Evolutionary conservation across 1,140 invertebrate genomes (phyloP), one percentile per base, ranked within the genome.

Genomic region (Bombus fervidus): DNA sequence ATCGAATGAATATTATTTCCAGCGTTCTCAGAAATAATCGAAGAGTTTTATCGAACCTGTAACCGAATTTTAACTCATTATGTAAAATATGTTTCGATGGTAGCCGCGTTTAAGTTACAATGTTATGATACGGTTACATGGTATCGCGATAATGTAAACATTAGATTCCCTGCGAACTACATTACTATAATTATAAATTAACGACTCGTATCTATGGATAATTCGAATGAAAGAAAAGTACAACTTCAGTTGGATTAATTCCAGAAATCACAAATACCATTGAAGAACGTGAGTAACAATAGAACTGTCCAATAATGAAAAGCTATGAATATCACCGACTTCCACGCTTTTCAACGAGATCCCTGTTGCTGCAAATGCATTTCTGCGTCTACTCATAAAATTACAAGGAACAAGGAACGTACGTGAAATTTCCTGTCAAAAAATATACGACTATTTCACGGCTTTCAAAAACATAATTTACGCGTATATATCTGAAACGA

Each of bases 161-260:
- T 41, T 3, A 9, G 18, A 53, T 28, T 9, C 2, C 15, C 4
- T 25, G 1, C 1, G 5, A 68, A 57, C 34, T 59, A 22, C 1
- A 53, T 87, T 83, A 59, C 41, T 47, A 12, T 34, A 39, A 62
- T 64, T 43, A 34, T 41, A 22, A 3, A 69, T 57, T n/a, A 71
- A 28, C 41, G 34, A 37, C 10, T 0, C 22, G 69, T 10, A 53
- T 41, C 47, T 71, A 59, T 83, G 47, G 69, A 80, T 83, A 66
- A 71, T 72, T 76, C 57, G 69, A 10, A 74, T 12, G 77, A 83
- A 62, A 57, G 79, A 69, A 79, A 86, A 79, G 31, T 72, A 62
- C 57, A 82, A 86, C 59, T 68, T 28, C 62, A 37, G 80, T 89
- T 87, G 78, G 81, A 87, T 87, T 79, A 85, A 81, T 90, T 87